Evolutionary conservation across 2,797 vertebrate species (phyloP).

Genomic region (Halcyon badia): DNA sequence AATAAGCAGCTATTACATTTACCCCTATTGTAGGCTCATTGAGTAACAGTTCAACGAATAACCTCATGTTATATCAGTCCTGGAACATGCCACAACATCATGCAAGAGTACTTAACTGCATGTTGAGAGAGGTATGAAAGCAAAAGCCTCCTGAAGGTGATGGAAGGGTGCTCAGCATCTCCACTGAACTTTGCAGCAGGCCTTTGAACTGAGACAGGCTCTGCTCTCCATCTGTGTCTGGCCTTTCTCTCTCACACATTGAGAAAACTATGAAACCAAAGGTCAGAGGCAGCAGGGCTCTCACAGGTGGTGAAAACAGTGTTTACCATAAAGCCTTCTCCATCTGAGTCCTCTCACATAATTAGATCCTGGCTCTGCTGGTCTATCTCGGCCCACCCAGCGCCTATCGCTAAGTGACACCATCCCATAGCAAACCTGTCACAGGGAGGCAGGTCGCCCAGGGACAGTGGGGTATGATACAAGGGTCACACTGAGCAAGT

Average conservation of each 20-base stretch:
- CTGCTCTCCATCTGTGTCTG: neutral
- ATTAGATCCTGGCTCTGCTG: neutral
- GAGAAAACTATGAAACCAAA: neutral
- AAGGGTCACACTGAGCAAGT: neutral
- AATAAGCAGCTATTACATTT: neutral
- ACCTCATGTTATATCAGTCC: neutral
- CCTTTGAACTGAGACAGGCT: neutral
- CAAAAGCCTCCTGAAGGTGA: neutral
- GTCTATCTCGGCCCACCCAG: neutral
- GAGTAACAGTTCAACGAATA: neutral
- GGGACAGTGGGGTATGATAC: neutral
- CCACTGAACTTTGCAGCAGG: neutral
- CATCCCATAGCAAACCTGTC: neutral
- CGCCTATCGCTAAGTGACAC: neutral
- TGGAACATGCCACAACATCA: neutral
- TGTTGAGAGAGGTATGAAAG: neutral
- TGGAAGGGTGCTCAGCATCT: neutral
- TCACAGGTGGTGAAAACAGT: neutral
- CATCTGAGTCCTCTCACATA: neutral
- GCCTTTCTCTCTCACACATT: neutral
- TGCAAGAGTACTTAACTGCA: neutral
- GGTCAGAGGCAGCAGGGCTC: neutral
- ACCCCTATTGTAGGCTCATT: accelerated
- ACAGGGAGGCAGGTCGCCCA: neutral
- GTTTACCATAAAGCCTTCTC: neutral